Evolutionary conservation across 2,113 vertebrate genomes (phyloP), one percentile per base, ranked within the genome.

Genomic region (Trochalopteron elliotii): DNA sequence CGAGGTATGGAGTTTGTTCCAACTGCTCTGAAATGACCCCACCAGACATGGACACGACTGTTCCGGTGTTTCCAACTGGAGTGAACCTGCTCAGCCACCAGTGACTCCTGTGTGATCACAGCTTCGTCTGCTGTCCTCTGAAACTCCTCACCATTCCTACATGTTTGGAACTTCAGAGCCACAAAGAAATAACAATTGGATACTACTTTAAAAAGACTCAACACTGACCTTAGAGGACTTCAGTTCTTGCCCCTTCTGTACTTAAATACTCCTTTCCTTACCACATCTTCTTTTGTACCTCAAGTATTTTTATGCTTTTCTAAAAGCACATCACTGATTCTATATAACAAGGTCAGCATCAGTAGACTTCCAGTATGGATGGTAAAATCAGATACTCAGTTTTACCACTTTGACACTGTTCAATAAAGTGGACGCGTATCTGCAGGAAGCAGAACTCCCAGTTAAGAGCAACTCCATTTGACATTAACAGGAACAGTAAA

Each of bases 1-100:
- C 1, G 8, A 80, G 47, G 52, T 33, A 20, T 4, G 0, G 0
- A 80, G 17, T 23, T 42, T 31, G 79, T 40, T 81, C 31, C 0
- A 0, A 2, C 64, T 42, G 52, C 56, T 74, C 42, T 0, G 2
- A n/a, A 69, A 31, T 45, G 18, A n/a, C 4, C 22, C n/a, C 2
- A 8, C 17, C 13, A 35, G 25, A 61, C 69, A 35, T 5, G 5
- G 47, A 37, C 22, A 3, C 1, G 1, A 40, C 5, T 16, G 31
- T 55, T 5, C 3, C 1, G 15, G 45, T 4, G 9, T 12, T 72
- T 30, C 77, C 42, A 5, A 5, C 49, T 9, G 7, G 3, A 45
- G 50, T 18, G 13, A 69, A 5, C n/a, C 47, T 74, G 87, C 77
- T 67, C 42, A 60, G 55, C 42, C 40, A 27, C 31, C 74, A 50